These are phyloP conservation scores for Heliconius himera DNA, from an alignment of 1,140 invertebrate species.

Conservation along the genomic window DNA sequence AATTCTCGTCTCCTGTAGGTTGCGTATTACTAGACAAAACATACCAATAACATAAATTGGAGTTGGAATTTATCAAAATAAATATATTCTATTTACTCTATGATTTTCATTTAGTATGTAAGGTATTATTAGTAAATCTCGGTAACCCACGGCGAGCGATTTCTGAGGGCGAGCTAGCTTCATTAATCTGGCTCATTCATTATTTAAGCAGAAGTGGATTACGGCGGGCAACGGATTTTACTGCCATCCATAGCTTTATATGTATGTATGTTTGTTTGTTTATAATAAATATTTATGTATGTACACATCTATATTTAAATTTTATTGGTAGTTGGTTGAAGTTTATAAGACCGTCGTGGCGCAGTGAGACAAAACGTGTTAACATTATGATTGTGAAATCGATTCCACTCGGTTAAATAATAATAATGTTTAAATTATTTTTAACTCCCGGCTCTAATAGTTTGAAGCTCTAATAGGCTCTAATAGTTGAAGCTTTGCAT, in stretches of 20 bases:
- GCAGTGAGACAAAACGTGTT: too few relatives aligned
- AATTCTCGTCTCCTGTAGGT: too few relatives aligned
- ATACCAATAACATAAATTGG: background rate
- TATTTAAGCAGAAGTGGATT: conserved; percentile 31
- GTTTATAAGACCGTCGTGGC: too few relatives aligned
- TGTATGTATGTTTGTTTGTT: background rate
- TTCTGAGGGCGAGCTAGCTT: conserved; percentile 12
- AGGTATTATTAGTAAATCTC: background rate
- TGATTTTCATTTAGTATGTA: background rate
- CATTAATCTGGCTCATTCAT: conserved; percentile 34
- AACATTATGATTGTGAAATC: too few relatives aligned
- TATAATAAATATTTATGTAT: background rate
- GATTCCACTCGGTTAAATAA: too few relatives aligned
- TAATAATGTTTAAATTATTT: too few relatives aligned
- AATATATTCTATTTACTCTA: background rate
- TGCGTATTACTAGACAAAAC: too few relatives aligned
- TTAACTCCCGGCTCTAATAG: background rate
- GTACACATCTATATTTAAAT: background rate
- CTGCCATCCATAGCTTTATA: background rate
- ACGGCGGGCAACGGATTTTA: conserved; percentile 25
- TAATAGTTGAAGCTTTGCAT: too few relatives aligned
- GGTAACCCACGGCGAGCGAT: background rate
- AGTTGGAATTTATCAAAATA: background rate
- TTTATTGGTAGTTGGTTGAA: background rate
- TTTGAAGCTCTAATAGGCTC: too few relatives aligned